Conservation (phyloP, 2,888 invertebrate species). For the Eristalis pertinax region DNA sequence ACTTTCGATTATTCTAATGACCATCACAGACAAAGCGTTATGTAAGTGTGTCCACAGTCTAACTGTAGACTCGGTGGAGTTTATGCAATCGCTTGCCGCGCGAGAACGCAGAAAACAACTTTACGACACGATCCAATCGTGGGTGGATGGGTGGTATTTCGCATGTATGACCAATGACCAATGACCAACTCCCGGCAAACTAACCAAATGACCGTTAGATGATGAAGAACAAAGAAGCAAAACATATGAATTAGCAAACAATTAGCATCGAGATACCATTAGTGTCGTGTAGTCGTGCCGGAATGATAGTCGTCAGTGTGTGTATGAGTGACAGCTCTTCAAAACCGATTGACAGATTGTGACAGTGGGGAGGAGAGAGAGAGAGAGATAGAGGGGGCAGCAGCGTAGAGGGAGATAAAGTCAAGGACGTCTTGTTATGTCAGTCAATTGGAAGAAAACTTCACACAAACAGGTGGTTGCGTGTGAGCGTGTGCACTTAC, state of each 20-base stretch:
- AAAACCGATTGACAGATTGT: not conserved
- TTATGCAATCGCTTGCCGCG: not conserved
- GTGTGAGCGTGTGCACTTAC: not conserved
- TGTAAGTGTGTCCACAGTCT: not conserved
- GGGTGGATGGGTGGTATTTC: not conserved
- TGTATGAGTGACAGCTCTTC: not conserved
- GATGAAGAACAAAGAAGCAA: not conserved
- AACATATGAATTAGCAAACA: constrained; percentile 25
- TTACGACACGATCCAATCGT: not conserved
- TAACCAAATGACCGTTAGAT: not conserved
- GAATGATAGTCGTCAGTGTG: not conserved
- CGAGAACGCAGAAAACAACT: not conserved
- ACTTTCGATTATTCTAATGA: constrained; percentile 32
- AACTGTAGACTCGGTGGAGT: not conserved
- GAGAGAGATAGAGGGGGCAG: not conserved
- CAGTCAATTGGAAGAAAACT: constrained; percentile 42
- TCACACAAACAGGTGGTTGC: constrained; percentile 54
- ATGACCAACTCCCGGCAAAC: not conserved
- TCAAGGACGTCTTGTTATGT: constrained; percentile 67
- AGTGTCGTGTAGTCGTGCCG: not conserved
- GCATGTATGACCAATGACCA: not conserved
- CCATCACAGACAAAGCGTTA: not conserved
- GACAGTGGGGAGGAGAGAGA: not conserved
- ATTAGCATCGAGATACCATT: constrained; percentile 19
- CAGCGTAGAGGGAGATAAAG: constrained; percentile 23